Evolutionary conservation across 2,888 invertebrate genomes (phyloP), one percentile per base, ranked within the genome.

Genomic region (Eledona agricola): DNA sequence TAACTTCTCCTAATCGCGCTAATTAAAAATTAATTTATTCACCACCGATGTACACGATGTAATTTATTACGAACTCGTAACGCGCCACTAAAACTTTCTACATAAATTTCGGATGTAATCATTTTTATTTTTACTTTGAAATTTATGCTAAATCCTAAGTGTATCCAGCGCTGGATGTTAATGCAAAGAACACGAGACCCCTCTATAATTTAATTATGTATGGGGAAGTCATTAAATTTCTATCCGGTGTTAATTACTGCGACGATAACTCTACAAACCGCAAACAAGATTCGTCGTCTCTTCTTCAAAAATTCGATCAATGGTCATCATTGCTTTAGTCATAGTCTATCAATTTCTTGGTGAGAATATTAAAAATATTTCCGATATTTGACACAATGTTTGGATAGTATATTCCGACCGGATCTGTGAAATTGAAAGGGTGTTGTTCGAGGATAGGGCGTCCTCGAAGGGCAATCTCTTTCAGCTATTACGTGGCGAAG

Each of bases 21-120:
- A 51, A 51, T 51, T 51, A 51, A 51, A 51, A 51, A 51, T 51
- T 51, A 51, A 51, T 51, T 51, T 31, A 51, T 51, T 45, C 45
- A 38, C 37, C 45, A 47, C 47, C 47, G 22, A 45, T 34, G 45
- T 45, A 37, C 47, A 47, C 28, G 47, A 37, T 37, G 47, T 47
- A 47, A 47, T 47, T 47, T 47, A 47, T 47, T 37, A 37, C 35
- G 29, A 28, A 47, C 47, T 47, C 22, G 47, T 47, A 47, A 47
- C 35, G 47, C 47, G 26, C 47, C 15, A 11, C 29, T 19, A 37
- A 47, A 47, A 47, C 47, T 47, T 47, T 47, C 15, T 37, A 47
- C 47, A 47, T 47, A 35, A 47, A 47, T 47, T 35, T 13, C 19
- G 37, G 29, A 37, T 47, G 47, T 47, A 47, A 37, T 26, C 28